Conservation (phyloP, 2,888 invertebrate genomes). For the Craniophora ligustri region DNA sequence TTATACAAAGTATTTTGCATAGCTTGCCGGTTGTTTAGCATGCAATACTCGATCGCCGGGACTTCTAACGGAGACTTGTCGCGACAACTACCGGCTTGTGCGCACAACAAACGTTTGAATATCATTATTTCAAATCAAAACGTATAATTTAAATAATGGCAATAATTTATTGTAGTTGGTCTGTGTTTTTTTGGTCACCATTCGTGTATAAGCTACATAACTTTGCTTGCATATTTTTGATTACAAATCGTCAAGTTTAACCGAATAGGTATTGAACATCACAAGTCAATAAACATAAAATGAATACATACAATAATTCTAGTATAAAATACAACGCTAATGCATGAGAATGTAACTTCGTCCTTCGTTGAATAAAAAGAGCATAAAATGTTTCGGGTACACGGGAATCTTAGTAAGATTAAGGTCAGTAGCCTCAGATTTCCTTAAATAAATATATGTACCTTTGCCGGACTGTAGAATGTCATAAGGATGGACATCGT, state of each 20-base stretch:
- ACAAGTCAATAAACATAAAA: slow-evolving; percentile 29
- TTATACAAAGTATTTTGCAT: slow-evolving; percentile 71
- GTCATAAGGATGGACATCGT: slow-evolving; percentile 74
- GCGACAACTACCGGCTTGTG: slow-evolving; percentile 77
- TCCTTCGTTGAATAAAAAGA: slow-evolving; percentile 24
- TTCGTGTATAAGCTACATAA: slow-evolving; percentile 4
- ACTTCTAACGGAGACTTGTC: slow-evolving; percentile 75
- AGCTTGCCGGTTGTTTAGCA: slow-evolving; percentile 70
- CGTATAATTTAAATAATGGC: slow-evolving; percentile 7
- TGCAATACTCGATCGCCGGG: slow-evolving; percentile 73
- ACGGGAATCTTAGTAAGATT: slow-evolving; percentile 47
- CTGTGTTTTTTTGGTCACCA: slow-evolving; percentile 9
- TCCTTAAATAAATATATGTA: slow-evolving; percentile 63
- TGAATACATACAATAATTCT: slow-evolving; percentile 33
- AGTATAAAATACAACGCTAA: slow-evolving; percentile 28
- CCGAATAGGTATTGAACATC: no score
- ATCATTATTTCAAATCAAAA: slow-evolving; percentile 36
- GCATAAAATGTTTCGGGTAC: slow-evolving; percentile 38
- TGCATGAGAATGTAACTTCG: slow-evolving; percentile 33
- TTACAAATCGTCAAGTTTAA: slow-evolving; percentile 1
- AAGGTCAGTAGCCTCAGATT: slow-evolving; percentile 63
- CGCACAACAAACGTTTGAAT: slow-evolving; percentile 41
- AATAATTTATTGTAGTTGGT: slow-evolving; percentile 5
- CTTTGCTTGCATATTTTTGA: slow-evolving; percentile 10
- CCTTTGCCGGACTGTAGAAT: slow-evolving; percentile 57